These are phyloP conservation scores for Agrotis segetum DNA, from an alignment of 2,888 invertebrate genomes.

Conservation along the genomic window DNA sequence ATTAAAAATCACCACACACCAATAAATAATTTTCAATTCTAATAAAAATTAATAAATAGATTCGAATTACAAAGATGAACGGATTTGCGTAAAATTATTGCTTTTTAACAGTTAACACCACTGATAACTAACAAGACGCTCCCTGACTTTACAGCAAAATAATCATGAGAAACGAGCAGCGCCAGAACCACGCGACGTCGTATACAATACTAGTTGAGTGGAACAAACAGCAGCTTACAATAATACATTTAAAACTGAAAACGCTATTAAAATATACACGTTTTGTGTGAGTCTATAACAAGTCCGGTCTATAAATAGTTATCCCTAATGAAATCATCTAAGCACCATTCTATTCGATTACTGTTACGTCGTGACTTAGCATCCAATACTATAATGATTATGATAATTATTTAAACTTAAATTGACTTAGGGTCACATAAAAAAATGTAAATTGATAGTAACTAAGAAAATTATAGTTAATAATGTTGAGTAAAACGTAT, in stretches of 20 bases:
- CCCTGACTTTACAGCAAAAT: conserved; percentile 62
- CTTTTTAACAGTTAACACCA: conserved; percentile 68
- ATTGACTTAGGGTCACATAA: conserved; percentile 84
- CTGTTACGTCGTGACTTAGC: conserved; percentile 87
- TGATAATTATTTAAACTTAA: conserved; percentile 84
- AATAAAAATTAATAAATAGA: conserved; percentile 84
- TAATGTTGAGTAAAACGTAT: conserved; percentile 83
- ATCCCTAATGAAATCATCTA: conserved; percentile 87
- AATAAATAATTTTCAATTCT: conserved; percentile 88
- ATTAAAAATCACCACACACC: conserved; percentile 88
- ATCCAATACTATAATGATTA: conserved; percentile 85
- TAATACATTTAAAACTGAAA: conserved; percentile 68
- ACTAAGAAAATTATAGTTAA: conserved; percentile 80
- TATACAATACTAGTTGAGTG: conserved; percentile 72
- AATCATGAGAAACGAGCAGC: conserved; percentile 73
- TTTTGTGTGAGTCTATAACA: conserved; percentile 78
- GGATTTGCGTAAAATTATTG: conserved; percentile 73
- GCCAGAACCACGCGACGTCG: conserved; percentile 65
- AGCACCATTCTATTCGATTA: conserved; percentile 91
- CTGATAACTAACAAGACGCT: conserved; percentile 71
- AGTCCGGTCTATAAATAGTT: conserved; percentile 83
- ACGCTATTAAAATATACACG: conserved; percentile 78
- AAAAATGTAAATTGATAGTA: conserved; percentile 80
- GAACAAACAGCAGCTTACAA: conserved; percentile 65
- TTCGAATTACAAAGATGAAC: conserved; percentile 75